phyloP scores from a whole-genome alignment of 2,113 vertebrate species.

The Nerophis lumbriciformis region DNA sequence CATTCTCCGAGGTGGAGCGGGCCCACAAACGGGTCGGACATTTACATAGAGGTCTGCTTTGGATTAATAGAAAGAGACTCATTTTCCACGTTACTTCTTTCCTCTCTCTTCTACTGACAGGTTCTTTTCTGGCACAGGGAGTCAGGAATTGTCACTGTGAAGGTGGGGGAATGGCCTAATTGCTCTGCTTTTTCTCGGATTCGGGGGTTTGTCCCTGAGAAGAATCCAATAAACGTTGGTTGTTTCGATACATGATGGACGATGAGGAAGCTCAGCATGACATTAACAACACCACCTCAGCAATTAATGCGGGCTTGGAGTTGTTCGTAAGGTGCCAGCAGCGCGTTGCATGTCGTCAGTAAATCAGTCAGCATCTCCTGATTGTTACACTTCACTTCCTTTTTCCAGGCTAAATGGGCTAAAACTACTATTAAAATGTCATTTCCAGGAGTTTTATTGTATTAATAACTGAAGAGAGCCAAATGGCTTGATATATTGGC shows the following conservation, averaged over 20 bases:
- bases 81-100: slow-evolving; percentile 44
- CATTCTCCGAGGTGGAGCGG: slow-evolving; percentile 66
- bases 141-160: slow-evolving; percentile 54
- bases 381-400: slow-evolving; percentile 7
- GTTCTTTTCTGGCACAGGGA: slow-evolving; percentile 12
- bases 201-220: slow-evolving; percentile 1
- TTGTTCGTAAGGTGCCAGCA: slow-evolving; percentile 5
- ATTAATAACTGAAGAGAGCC: slow-evolving; percentile 24
- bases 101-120: slow-evolving; percentile 24
- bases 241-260: slow-evolving; percentile 23
- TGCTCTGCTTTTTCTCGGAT: slow-evolving; percentile 24
- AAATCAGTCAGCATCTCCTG: neutral
- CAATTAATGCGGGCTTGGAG: slow-evolving; percentile 7
- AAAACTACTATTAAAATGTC: slow-evolving; percentile 15
- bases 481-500: slow-evolving; percentile 28
- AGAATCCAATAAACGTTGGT: slow-evolving; percentile 44
- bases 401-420: slow-evolving; percentile 9
- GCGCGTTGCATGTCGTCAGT: no score
- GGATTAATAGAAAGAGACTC: slow-evolving; percentile 77
- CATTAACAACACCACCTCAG: slow-evolving; percentile 29
- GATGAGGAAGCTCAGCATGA: slow-evolving; percentile 36
- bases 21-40: slow-evolving; percentile 61
- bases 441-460: slow-evolving; percentile 4
- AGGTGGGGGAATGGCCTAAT: slow-evolving; percentile 41
- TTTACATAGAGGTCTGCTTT: slow-evolving; percentile 82